phyloP scores from a whole-genome alignment of 1,140 invertebrate genomes.

The Musca domestica region DNA sequence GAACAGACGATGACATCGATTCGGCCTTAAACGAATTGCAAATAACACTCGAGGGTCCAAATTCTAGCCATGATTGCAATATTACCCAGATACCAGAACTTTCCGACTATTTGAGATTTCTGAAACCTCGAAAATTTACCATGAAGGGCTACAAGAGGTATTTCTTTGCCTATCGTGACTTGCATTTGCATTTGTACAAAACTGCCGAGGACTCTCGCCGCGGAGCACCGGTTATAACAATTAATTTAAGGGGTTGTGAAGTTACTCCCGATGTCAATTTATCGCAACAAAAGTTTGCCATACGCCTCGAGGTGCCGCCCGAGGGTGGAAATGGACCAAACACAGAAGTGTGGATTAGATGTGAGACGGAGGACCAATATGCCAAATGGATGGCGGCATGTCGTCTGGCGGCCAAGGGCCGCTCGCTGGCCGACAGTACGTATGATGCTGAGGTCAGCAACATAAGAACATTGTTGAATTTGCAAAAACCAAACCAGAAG shows the following conservation, averaged over 20 bases:
- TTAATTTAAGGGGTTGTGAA: slow-evolving; percentile 87
- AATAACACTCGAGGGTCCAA: slow-evolving; percentile 76
- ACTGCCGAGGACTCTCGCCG: slow-evolving; percentile 69
- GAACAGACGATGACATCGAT: slow-evolving; percentile 80
- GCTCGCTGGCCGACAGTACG: slow-evolving; percentile 87
- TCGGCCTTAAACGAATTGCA: slow-evolving; percentile 86
- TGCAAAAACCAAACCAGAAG: slow-evolving; percentile 81
- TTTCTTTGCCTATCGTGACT: slow-evolving; percentile 86
- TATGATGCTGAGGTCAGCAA: slow-evolving; percentile 90
- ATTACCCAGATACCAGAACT: slow-evolving; percentile 89
- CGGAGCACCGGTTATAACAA: slow-evolving; percentile 61
- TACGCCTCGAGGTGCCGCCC: slow-evolving; percentile 91
- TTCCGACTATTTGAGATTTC: slow-evolving; percentile 80
- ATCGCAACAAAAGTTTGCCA: slow-evolving; percentile 85
- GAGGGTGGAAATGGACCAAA: slow-evolving; percentile 72
- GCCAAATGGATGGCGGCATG: slow-evolving; percentile 98
- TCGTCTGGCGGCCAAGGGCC: slow-evolving; percentile 89
- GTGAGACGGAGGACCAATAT: slow-evolving; percentile 94
- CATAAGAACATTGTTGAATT: slow-evolving; percentile 82
- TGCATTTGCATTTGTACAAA: slow-evolving; percentile 57
- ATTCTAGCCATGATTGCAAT: slow-evolving; percentile 62
- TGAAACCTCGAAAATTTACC: slow-evolving; percentile 88
- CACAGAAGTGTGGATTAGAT: slow-evolving; percentile 91
- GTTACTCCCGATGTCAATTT: slow-evolving; percentile 96
- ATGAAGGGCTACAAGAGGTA: slow-evolving; percentile 86